Evolutionary conservation across 92 coral and sea anemone genomes (phyloP).

Genomic region (Actinostola sp.): DNA sequence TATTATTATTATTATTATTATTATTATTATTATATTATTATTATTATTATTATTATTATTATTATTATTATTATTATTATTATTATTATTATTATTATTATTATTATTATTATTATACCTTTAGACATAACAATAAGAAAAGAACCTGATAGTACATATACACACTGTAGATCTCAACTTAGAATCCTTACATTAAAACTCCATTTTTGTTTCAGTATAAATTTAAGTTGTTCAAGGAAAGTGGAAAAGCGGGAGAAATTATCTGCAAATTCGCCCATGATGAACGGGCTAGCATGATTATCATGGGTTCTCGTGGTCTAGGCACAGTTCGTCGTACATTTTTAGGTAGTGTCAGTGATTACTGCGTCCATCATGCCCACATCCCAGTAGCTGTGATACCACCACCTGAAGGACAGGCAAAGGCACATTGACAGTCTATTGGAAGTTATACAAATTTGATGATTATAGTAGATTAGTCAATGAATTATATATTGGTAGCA

Average conservation of each 20-base stretch:
- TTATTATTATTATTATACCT: too few species aligned
- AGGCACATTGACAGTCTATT: not conserved
- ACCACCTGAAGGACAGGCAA: conserved; percentile 41
- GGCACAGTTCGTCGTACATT: conserved; percentile 81
- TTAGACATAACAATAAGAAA: too few species aligned
- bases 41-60: too few species aligned
- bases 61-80: too few species aligned
- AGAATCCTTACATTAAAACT: too few species aligned
- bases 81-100: too few species aligned
- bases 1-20: too few species aligned
- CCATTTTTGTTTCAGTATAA: conserved; percentile 41
- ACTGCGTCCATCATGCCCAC: conserved; percentile 73
- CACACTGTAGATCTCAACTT: too few species aligned
- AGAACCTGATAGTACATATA: too few species aligned
- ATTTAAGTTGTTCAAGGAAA: conserved; percentile 82
- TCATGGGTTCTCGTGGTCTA: conserved; percentile 80
- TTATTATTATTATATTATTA: too few species aligned
- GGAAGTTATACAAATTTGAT: too few species aligned
- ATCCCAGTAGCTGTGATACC: conserved; percentile 72
- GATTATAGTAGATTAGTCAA: too few species aligned
- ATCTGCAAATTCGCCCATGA: conserved; percentile 78
- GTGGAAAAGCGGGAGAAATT: conserved; percentile 74
- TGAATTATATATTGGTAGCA: not conserved
- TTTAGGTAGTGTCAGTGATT: conserved; percentile 84
- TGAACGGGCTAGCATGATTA: conserved; percentile 42